These are phyloP conservation scores for Mythimna albipuncta DNA, from an alignment of 2,888 invertebrate genomes.

Conservation along the genomic window DNA sequence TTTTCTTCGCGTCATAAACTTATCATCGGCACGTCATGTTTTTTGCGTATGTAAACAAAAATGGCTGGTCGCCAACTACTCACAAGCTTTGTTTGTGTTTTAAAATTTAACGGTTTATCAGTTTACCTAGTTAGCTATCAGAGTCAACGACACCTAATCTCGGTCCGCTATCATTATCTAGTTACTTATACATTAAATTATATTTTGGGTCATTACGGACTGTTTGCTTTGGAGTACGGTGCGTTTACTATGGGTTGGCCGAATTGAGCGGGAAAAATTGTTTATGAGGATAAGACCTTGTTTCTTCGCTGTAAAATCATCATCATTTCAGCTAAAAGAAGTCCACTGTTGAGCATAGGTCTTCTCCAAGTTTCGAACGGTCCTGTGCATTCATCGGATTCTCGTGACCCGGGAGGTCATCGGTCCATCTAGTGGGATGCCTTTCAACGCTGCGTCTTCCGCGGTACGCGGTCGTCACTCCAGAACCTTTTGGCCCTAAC, in stretches of 20 bases:
- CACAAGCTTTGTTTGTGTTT: slow-evolving; percentile 51
- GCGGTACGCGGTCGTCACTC: too few species aligned
- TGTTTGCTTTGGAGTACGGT: slow-evolving; percentile 59
- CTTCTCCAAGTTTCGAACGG: too few species aligned
- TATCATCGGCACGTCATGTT: slow-evolving; percentile 17
- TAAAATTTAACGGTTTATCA: slow-evolving; percentile 72
- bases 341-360: too few species aligned
- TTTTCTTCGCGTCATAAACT: slow-evolving; percentile 14
- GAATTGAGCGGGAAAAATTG: not conserved
- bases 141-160: slow-evolving; percentile 85
- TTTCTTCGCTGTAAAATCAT: not conserved
- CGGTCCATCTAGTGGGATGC: too few species aligned
- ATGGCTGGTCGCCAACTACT: slow-evolving; percentile 43
- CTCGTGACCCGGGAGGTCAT: too few species aligned
- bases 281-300: not conserved
- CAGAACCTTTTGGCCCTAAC: too few species aligned
- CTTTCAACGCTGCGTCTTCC: too few species aligned
- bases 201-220: slow-evolving; percentile 77
- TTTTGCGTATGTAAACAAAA: slow-evolving; percentile 38
- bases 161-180: slow-evolving; percentile 74
- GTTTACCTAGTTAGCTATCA: slow-evolving; percentile 77
- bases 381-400: too few species aligned
- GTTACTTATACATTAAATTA: slow-evolving; percentile 72
- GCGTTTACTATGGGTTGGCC: slow-evolving; percentile 18
- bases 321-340: too few species aligned